Base-by-base conservation (phyloP, 2,797 vertebrate species). In the Peromyscus eremicus region DNA sequence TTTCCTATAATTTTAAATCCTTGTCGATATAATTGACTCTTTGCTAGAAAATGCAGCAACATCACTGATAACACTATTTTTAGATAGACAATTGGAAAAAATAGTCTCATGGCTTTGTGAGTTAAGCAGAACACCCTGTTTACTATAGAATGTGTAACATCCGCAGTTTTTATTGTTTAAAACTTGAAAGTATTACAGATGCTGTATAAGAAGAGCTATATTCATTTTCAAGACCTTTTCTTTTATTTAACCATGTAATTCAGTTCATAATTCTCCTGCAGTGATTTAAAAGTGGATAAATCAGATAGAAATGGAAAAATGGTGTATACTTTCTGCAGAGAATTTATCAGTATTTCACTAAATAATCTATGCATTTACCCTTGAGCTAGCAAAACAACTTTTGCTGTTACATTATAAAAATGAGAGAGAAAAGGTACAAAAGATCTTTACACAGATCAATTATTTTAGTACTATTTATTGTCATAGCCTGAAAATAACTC, bases 111-210 rank as follows among this genome's bases (percentile, higher is more conserved):
- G 64, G 6, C 32, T 93, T 55, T 91, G 46, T 60, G 25, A 77
- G 84, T 91, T 77, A 81, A 94, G 89, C 49, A 37, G 25, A 62
- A 60, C 40, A 60, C 10, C 16, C 13, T 86, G 12, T 89, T 85
- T 86, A 94, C 25, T 73, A 73, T 70, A 92, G 91, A 92, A 62
- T 37, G 71, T 89, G n/a, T 68, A 89, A 82, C n/a, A 75, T 3
- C 3, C 12, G 60, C 34, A 49, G 21, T 77, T 95, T 92, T 81
- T 89, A 80, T 71, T 8, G 93, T 83, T 80, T 90, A 89, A 89
- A 92, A 83, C 6, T 70, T 25, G 1, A 52, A 34, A 21, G 32
- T 6, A n/a, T 49, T 49, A 68, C 29, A 85, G 40, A 25, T n/a
- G 64, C 32, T 6, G 34, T 34, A 12, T 52, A 85, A 70, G 9